Conservation (phyloP, 2,113 vertebrate species). For the Rhinogobius similis region DNA sequence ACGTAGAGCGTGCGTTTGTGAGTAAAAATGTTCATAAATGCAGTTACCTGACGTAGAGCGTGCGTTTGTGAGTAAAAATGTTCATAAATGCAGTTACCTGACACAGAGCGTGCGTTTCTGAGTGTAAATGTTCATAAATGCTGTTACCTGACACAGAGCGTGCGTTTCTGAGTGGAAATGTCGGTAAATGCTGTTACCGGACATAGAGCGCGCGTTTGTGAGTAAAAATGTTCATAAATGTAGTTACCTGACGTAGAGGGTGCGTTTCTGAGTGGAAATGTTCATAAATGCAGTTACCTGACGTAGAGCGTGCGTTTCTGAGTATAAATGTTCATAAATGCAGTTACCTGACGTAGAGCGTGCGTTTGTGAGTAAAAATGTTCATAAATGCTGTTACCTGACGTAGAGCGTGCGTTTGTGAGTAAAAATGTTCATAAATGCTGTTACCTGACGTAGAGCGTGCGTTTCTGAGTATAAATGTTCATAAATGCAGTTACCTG, state of each 20-base stretch:
- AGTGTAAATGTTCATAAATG: not conserved
- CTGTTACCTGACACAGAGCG: too few relatives aligned
- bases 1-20: not conserved
- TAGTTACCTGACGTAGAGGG: not conserved
- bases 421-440: not conserved
- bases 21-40: not conserved
- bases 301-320: too few relatives aligned
- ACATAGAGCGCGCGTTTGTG: too few relatives aligned
- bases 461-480: not conserved
- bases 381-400: too few relatives aligned
- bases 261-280: not conserved
- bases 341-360: not conserved
- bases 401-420: not conserved
- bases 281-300: too few relatives aligned
- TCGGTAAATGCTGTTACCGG: too few relatives aligned
- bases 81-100: not conserved
- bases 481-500: constrained; percentile 49
- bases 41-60: too few relatives aligned
- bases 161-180: too few relatives aligned
- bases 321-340: too few relatives aligned
- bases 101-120: not conserved
- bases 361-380: not conserved
- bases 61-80: too few relatives aligned
- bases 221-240: not conserved
- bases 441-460: not conserved